These are phyloP conservation scores for Portevinia maculata DNA, from an alignment of 2,888 invertebrate species.

Conservation along the genomic window DNA sequence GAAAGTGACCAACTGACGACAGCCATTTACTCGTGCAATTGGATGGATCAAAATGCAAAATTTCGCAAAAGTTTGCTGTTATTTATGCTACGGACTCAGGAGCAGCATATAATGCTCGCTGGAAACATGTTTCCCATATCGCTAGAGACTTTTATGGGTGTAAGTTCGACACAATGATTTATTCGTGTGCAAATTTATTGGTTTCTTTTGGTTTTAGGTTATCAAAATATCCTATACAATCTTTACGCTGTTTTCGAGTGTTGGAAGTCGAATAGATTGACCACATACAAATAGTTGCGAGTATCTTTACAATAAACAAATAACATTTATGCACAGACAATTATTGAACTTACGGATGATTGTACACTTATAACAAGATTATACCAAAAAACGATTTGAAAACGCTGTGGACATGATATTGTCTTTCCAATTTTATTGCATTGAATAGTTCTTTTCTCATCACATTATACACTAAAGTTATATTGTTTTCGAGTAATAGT, in stretches of 20 bases:
- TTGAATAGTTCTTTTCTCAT: too few species aligned
- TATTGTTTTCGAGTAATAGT: too few species aligned
- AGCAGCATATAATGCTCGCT: conserved; percentile 69
- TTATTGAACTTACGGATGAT: too few species aligned
- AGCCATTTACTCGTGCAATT: conserved; percentile 76
- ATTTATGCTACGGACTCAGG: conserved; percentile 77
- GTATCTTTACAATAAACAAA: too few species aligned
- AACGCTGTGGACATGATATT: too few species aligned
- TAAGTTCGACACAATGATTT: not conserved
- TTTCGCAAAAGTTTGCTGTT: conserved; percentile 76
- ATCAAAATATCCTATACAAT: not conserved
- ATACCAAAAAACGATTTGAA: too few species aligned
- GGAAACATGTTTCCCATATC: conserved; percentile 75
- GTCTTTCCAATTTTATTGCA: too few species aligned
- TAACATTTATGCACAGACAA: too few species aligned
- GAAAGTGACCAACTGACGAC: conserved; percentile 72
- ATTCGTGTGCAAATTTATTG: not conserved
- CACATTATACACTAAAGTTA: too few species aligned
- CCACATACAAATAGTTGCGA: too few species aligned
- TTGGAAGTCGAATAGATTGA: too few species aligned
- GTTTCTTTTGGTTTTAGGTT: not conserved
- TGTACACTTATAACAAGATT: too few species aligned
- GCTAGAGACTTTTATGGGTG: conserved; percentile 71
- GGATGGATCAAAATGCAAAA: conserved; percentile 75
- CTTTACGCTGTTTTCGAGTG: not conserved